Evolutionary conservation across 1,140 invertebrate species (phyloP), one percentile per base, ranked within the genome.

Genomic region (Hydropsyche tenuis): DNA sequence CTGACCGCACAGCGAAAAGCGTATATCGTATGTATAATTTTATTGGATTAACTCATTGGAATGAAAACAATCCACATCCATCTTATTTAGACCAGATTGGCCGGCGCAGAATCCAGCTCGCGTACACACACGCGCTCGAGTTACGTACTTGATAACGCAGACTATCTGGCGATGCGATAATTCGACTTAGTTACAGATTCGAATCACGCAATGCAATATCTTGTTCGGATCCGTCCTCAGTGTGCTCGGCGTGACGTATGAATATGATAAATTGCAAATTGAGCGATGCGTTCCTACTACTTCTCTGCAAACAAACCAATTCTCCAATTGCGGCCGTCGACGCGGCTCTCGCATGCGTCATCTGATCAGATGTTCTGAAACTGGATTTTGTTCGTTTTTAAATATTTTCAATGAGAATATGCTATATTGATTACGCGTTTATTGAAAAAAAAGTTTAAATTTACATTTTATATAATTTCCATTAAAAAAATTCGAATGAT

Each of bases 191-290:
- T 18, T 53, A 20, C 48, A 5, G 48, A 53, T 48, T 53, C 66
- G 22, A 4, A 30, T 69, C 46, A 48, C 20, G 66, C 66, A 69
- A 69, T 42, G 43, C 66, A 53, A 53, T 53, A 48, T 48, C 16
- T 4, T 37, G 9, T 37, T 5, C 12, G 12, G 18, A 20, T 3
- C 14, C 51, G 51, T 56, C 12, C 12, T 14, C 56, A 20, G 7
- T 37, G 18, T 48, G 27, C 68, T 42, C 12, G 4, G 18, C 9
- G 27, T 30, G 16, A 68, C 22, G 45, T 68, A 68, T 45, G 43
- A 16, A 27, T 48, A 65, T 70, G 68, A 70, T 45, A 70, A 70
- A 70, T 70, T 70, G 68, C 48, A 56, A 56, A 70, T 70, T 70
- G 51, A 70, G 68, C 51, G 48, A 37, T 70, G 43, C 68, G 51